Conservation (phyloP, 2,888 invertebrate species). For the Resseliella maxima region DNA sequence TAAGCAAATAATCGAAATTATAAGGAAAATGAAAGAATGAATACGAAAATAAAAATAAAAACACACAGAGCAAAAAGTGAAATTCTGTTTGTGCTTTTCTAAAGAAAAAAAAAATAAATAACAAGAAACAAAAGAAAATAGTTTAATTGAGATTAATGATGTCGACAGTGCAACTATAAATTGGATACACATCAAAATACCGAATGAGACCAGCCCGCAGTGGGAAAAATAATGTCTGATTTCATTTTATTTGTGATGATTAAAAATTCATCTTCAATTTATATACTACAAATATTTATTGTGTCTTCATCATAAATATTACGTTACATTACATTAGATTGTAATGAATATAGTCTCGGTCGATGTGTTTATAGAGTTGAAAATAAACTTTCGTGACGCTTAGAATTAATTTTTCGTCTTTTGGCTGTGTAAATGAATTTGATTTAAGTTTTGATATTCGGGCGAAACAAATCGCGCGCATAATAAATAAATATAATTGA, state of each 20-base stretch:
- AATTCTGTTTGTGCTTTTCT: not conserved
- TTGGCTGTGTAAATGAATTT: not conserved
- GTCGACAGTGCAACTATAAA: constrained; percentile 8
- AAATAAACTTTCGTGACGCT: not conserved
- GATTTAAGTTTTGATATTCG: not conserved
- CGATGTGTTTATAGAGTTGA: not conserved
- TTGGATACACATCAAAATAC: constrained; percentile 7
- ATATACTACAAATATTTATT: too few relatives aligned
- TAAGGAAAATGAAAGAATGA: not conserved
- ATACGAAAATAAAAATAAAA: not conserved
- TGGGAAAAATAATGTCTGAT: not conserved
- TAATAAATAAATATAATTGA: not conserved
- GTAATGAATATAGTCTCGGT: not conserved
- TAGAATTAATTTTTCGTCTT: not conserved
- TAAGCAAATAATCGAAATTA: not conserved
- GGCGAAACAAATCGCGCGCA: not conserved
- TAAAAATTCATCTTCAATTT: constrained; percentile 6
- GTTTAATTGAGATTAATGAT: constrained; percentile 51
- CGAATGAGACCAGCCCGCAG: not conserved
- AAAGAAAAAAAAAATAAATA: not conserved
- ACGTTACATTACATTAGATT: not conserved
- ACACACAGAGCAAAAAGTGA: not conserved
- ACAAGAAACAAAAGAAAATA: not conserved
- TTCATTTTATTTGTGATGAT: not conserved
- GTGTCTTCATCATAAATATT: too few relatives aligned